phyloP scores from a whole-genome alignment of 35 echinoderm and acorn worm genomes.

The Apostichopus californicus region DNA sequence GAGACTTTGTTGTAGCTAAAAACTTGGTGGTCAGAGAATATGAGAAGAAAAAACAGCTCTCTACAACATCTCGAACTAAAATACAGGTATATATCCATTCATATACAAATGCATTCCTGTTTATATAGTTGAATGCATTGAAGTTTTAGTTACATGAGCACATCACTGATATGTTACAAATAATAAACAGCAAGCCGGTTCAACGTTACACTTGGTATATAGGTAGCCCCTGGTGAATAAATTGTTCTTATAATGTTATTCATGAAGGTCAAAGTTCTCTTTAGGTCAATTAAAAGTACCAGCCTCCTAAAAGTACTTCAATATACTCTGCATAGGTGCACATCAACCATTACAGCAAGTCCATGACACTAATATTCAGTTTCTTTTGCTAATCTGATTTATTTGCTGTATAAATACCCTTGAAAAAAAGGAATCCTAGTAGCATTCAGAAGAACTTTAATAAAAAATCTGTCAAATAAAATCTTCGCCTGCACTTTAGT shows the following conservation, averaged over 20 bases:
- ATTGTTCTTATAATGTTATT: neutral
- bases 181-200: neutral
- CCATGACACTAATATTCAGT: neutral
- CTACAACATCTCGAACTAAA: constrained; percentile 18
- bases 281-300: neutral
- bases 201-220: neutral
- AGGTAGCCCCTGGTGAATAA: neutral
- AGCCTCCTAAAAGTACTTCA: neutral
- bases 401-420: too few species aligned
- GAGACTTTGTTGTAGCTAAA: constrained; percentile 16
- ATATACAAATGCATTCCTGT: too few species aligned
- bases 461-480: too few species aligned
- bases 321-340: neutral
- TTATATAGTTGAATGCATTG: neutral
- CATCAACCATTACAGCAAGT: neutral
- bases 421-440: too few species aligned
- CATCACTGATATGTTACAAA: neutral
- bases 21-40: constrained; percentile 12
- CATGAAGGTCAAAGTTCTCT: neutral
- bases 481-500: too few species aligned
- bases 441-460: too few species aligned
- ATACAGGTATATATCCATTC: neutral
- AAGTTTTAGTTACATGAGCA: neutral
- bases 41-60: constrained; percentile 28
- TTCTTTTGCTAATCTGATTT: too few species aligned